phyloP scores from a whole-genome alignment of 2,888 invertebrate genomes.

The Lasioglossum malachurum region DNA sequence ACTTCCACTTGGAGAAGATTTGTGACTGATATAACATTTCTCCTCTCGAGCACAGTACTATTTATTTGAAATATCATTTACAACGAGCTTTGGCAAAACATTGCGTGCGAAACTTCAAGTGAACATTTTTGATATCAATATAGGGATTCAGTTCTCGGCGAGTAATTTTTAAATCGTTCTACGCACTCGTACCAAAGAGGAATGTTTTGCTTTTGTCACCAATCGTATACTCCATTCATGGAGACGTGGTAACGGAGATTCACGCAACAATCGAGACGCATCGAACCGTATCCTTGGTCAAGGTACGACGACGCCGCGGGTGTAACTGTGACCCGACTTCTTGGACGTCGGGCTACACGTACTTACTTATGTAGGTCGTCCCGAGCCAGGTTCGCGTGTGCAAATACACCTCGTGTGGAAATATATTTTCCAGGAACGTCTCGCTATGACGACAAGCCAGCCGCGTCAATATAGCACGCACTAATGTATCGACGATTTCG shows the following conservation, averaged over 20 bases:
- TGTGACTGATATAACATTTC: too few species aligned
- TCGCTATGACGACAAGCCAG: neutral
- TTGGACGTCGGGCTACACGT: slow-evolving; percentile 36
- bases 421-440: slow-evolving; percentile 43
- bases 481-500: slow-evolving; percentile 25
- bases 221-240: neutral
- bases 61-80: too few species aligned
- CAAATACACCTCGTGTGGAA: slow-evolving; percentile 33
- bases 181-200: neutral
- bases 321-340: slow-evolving; percentile 53
- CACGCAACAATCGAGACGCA: slow-evolving; percentile 50
- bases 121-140: neutral
- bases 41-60: too few species aligned
- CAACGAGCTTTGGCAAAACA: too few species aligned
- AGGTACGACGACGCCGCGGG: slow-evolving; percentile 49
- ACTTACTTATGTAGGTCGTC: slow-evolving; percentile 39
- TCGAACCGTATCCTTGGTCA: slow-evolving; percentile 32
- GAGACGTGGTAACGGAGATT: slow-evolving; percentile 44
- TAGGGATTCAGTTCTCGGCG: neutral
- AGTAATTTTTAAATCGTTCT: neutral
- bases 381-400: slow-evolving; percentile 32
- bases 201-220: slow-evolving; percentile 3
- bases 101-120: too few species aligned
- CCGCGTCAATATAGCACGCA: slow-evolving; percentile 24
- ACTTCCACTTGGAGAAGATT: too few species aligned